These are phyloP conservation scores for Enhydra lutris DNA, from an alignment of 2,113 vertebrate species.

Conservation along the genomic window DNA sequence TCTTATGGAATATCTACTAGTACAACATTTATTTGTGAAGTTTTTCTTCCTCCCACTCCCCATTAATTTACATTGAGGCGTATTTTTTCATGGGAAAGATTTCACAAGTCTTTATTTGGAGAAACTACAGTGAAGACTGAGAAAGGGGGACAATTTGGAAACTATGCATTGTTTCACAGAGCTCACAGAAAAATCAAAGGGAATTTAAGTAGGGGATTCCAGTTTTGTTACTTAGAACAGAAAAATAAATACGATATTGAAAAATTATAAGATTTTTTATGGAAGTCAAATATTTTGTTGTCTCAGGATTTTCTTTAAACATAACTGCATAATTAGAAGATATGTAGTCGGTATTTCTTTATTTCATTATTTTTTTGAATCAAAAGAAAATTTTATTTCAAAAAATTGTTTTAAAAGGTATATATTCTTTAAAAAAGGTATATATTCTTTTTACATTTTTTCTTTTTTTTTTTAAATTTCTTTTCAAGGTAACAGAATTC, in stretches of 20 bases:
- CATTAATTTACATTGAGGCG: not conserved
- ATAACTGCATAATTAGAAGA: not conserved
- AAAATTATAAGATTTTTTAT: not conserved
- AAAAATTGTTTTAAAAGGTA: too few species aligned
- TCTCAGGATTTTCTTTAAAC: not conserved
- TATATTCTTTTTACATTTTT: too few species aligned
- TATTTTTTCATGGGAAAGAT: not conserved
- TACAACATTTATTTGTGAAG: not conserved
- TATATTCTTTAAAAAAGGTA: too few species aligned
- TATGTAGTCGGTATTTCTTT: not conserved
- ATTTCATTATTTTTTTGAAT: not conserved
- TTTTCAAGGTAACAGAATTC: too few species aligned
- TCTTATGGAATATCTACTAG: not conserved
- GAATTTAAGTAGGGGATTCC: not conserved
- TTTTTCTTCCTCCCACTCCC: not conserved
- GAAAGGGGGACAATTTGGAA: not conserved
- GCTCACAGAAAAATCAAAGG: not conserved
- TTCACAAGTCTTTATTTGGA: not conserved
- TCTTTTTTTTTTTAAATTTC: too few species aligned
- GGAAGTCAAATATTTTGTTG: not conserved
- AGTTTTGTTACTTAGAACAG: not conserved
- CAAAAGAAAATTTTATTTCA: too few species aligned
- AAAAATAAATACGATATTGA: not conserved
- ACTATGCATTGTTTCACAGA: not conserved
- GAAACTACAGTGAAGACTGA: not conserved